Conservation (phyloP, 2,113 vertebrate species). For the Colaptes auratus region DNA sequence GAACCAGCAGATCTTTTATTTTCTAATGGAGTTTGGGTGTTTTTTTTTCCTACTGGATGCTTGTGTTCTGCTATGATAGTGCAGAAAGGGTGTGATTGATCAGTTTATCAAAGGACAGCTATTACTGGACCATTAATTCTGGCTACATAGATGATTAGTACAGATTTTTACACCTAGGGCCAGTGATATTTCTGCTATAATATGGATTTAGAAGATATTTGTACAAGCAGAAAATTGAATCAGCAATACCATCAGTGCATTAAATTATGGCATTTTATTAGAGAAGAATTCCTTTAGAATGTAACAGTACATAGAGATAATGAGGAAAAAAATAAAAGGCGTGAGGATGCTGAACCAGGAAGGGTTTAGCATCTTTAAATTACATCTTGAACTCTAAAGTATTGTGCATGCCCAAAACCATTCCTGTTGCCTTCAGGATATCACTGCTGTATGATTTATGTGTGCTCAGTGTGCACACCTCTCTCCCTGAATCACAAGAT, state of each 20-base stretch:
- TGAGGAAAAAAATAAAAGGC: neutral
- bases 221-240: slow-evolving; percentile 76
- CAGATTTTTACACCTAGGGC: slow-evolving; percentile 51
- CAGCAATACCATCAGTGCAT: slow-evolving; percentile 49
- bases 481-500: neutral
- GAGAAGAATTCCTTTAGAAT: slow-evolving; percentile 43
- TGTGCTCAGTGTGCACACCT: neutral
- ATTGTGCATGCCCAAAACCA: neutral
- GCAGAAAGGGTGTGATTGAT: slow-evolving; percentile 8
- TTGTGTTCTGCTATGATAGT: neutral
- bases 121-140: slow-evolving; percentile 74
- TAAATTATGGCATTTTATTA: slow-evolving; percentile 64
- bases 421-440: neutral
- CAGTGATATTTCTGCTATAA: slow-evolving; percentile 41
- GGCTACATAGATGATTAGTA: slow-evolving; percentile 49
- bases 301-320: neutral
- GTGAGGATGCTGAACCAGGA: neutral
- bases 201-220: slow-evolving; percentile 68
- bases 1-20: slow-evolving; percentile 12
- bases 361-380: slow-evolving; percentile 26
- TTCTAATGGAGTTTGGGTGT: neutral
- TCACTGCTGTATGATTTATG: neutral
- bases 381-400: neutral
- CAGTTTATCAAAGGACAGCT: slow-evolving; percentile 52
- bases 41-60: neutral